Evolutionary conservation across 37 sponge, comb jelly and placozoan species (phyloP), one percentile per base, ranked within the genome.

Genomic region (Halisarca cf. caerulea): DNA sequence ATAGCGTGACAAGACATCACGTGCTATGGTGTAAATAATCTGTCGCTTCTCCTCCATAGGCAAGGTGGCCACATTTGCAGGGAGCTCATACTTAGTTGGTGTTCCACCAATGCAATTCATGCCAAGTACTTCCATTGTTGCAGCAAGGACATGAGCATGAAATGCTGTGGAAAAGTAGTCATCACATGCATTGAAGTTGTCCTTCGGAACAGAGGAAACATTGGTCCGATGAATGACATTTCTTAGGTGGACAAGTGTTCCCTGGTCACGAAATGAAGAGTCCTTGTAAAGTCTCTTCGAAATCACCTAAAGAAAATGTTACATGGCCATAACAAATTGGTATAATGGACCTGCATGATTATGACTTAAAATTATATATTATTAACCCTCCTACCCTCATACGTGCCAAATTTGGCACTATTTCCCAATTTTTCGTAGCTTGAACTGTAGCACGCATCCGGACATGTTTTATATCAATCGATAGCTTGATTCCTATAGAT

Each of bases 201-300:
- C 25, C 23, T 38, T 69, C 23, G 75, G 73, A 32, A 33, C 24
- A 6, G n/a, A 23, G 14, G 20, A 21, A 40, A 87, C 88, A 54
- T 87, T 87, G 24, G 71, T 64, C 38, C 88, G 53, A 75, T 83
- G 57, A 3, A 87, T 69, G 24, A 70, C 18, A 75, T 87, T 87
- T 25, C 88, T 14, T 64, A 87, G 82, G 28, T 87, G 88, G 41
- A 33, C 84, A 30, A 83, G 61, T 32, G 88, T 87, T 11, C 73
- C 88, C n/a, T 25, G 54, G 17, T 87, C 88, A 74, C 11, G 25
- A 33, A 36, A 36, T 27, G 88, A 87, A 35, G 25, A 4, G 25
- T 57, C 25, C 34, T 15, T 34, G 83, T 83, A 83, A 20, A 71
- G 54, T 20, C 54, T 38, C 75, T 86, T 86, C 83, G 83, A 87